Base-by-base conservation (phyloP, 2,797 vertebrate genomes). In the Rhabdomys pumilio region DNA sequence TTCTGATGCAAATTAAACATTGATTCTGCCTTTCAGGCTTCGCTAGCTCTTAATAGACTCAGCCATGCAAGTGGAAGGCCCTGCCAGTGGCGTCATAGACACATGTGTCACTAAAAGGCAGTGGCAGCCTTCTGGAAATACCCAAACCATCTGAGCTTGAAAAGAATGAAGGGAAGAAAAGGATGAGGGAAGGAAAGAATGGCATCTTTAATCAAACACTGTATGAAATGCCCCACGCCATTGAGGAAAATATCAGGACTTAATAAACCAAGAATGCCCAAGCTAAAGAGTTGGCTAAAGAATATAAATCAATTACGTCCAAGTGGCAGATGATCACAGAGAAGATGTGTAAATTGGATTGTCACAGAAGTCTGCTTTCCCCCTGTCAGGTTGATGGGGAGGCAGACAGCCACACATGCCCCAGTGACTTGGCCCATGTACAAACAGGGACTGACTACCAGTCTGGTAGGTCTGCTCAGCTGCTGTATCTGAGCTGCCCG, bases 1-100 rank as follows among this genome's bases (percentile, higher is more conserved):
- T 98, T 98, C 97, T 97, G 98, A 98, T 98, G 98, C 97, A 98
- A 98, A 97, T 97, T 98, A 98, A 98, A 93, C 95, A 97, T 94
- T 86, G 96, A 96, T 97, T 94, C 75, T 91, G 61, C 79, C 77
- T 96, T 96, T 89, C 96, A 98, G 97, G 96, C 94, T 79, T 96
- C 89, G 80, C 93, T 97, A 93, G 89, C 94, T 97, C 97, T 84
- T 98, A 96, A 97, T 96, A 96, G 98, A 97, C 94, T 96, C 97
- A 91, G 97, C 91, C 41, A 92, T 96, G 96, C 3, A 31, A 86
- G 82, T 22, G 55, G 96, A 65, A 76, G 92, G 82, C 93, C 89
- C 95, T 97, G 97, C 95, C 95, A 50, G 94, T 69, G 44, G 73
- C 20, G 15, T 95, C 97, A 53, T 90, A 90, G 55, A 69, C 87